phyloP scores from a whole-genome alignment of 2,888 invertebrate species.

The Stenchaetothrips biformis region DNA sequence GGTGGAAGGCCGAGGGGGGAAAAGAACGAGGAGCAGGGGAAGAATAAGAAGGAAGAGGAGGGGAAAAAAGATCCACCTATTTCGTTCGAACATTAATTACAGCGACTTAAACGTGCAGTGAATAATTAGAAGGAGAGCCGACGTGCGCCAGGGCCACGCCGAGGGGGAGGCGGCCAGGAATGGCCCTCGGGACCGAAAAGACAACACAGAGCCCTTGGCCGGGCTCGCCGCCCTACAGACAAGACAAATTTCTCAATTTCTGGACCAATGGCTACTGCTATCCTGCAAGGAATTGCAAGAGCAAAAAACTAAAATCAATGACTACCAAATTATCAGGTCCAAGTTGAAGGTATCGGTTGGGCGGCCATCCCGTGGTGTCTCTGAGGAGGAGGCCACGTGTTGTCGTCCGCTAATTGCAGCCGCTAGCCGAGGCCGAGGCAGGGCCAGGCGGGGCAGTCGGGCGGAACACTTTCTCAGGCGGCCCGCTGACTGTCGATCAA shows the following conservation, averaged over 20 bases:
- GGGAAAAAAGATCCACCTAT: constrained; percentile 7
- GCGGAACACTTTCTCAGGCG: no score
- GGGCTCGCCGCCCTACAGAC: not conserved
- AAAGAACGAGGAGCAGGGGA: not conserved
- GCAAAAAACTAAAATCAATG: no score
- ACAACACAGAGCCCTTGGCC: not conserved
- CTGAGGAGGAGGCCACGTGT: no score
- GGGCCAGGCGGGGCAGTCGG: no score
- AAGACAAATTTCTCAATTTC: not conserved
- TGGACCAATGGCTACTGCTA: no score
- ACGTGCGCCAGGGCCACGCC: not conserved
- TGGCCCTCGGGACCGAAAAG: not conserved
- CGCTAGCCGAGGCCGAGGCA: no score
- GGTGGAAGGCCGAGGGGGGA: not conserved
- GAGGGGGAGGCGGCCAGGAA: not conserved
- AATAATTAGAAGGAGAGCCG: constrained; percentile 13
- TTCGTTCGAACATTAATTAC: constrained; percentile 25
- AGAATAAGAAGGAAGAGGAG: not conserved
- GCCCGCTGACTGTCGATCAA: not conserved
- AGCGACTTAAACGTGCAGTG: constrained; percentile 19
- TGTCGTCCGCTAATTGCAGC: no score
- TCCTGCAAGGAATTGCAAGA: no score
- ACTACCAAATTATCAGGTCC: no score
- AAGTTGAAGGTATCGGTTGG: no score
- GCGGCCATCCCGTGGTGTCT: no score